Percentiles rank a stretch among this genome's conserved stretches.
phyloP scores from a whole-genome alignment of 2,888 invertebrate species.

The Laothoe populi region DNA sequence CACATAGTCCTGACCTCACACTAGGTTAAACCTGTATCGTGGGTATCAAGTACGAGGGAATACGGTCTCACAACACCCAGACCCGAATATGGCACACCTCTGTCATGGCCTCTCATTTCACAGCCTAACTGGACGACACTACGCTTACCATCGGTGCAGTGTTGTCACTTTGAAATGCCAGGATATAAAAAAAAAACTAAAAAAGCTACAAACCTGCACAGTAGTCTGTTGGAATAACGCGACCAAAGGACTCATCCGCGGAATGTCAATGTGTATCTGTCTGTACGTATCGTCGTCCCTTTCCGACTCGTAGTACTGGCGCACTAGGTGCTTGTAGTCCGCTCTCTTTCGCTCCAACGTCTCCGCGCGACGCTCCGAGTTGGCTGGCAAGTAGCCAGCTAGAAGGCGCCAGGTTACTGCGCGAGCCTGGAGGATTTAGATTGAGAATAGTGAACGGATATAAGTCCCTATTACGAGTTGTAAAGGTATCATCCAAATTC shows the following conservation, averaged over 20 bases:
- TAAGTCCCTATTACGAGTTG: no score
- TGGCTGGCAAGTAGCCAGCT: conserved; percentile 97
- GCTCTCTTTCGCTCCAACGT: conserved; percentile 96
- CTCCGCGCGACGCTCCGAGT: conserved; percentile 93
- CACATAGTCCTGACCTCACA: no score
- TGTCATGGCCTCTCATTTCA: no score
- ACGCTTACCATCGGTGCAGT: no score
- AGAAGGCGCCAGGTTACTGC: conserved; percentile 87
- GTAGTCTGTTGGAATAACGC: conserved; percentile 97
- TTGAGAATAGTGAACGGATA: not conserved
- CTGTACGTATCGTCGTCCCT: conserved; percentile 95
- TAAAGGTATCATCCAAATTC: no score
- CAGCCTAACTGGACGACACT: no score
- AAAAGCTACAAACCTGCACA: conserved; percentile 87
- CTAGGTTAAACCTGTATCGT: no score
- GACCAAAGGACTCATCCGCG: conserved; percentile 99
- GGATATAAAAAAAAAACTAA: no score
- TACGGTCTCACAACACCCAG: no score
- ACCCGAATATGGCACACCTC: no score
- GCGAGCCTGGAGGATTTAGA: conserved; percentile 71
- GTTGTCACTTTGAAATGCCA: no score
- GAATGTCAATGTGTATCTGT: conserved; percentile 99
- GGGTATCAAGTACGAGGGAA: no score
- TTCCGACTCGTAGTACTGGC: conserved; percentile 97
- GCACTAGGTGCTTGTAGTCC: conserved; percentile 97